Base-by-base conservation (phyloP, 2,113 vertebrate genomes). In the Mustela lutreola region DNA sequence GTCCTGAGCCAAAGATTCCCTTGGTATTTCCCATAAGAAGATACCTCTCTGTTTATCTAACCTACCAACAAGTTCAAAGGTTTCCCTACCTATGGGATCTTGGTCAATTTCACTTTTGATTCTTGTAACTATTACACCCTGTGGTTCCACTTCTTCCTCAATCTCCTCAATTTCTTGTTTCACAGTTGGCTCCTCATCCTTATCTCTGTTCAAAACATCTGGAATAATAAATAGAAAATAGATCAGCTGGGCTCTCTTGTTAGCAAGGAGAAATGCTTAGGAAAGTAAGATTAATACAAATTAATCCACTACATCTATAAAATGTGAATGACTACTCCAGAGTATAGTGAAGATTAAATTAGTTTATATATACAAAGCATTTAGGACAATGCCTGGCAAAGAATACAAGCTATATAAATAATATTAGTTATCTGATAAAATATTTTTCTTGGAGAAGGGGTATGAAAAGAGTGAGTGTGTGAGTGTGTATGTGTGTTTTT, bases 31-130 rank as follows among this genome's bases (percentile, higher is more conserved):
- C 98, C 98, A 98, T 85, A 98, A 97, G 78, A 98, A 98, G 81
- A 98, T 98, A 22, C 98, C 98, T 96, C 98, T 98, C 70, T 98
- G 98, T 97, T 98, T 98, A 97, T 98, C 98, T 98, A 98, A 97
- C 42, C 97, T 97, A 83, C 98, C 98, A 96, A 98, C 98, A 94
- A 98, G 98, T 98, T 98, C 98, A 98, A 98, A 98, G n/a, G 97
- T 97, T 94, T 98, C 98, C 85, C 85, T 94, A 75, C 78, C 39
- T 75, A 97, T 96, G 33, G 98, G 91, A 91, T 97, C 96, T 73
- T 98, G 93, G 26, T 98, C 98, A 95, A 97, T 98, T 97, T 98
- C 98, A 97, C 96, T 98, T 94, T 98, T 98, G 63, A 98, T 98
- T 96, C 97, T 97, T 96, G 95, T 98, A 91, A 98, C 93, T 89